Evolutionary conservation across 2,797 vertebrate species (phyloP), one percentile per base, ranked within the genome.

Genomic region (Lithobates sylvaticus): DNA sequence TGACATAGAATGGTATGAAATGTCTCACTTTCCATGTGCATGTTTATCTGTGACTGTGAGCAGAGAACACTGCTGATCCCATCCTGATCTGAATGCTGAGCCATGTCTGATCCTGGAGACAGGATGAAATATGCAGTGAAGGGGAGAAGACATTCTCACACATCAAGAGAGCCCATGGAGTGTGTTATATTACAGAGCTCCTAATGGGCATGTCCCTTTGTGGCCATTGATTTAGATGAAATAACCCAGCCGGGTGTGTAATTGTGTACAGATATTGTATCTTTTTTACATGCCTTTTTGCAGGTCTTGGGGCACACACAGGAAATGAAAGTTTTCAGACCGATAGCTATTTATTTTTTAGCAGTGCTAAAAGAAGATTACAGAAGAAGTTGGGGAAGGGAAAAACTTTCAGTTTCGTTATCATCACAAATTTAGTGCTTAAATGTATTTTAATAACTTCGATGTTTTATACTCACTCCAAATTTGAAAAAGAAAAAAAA

Each of bases 161-260:
- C 89, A 79, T 85, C 78, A 76, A 65, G 83, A 65, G 86, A 85
- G 89, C 88, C 86, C 84, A 74, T 50, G 42, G 80, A 67, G 76
- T 39, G 72, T 58, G 83, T 88, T 81, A 68, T 88, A 85, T 86
- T 74, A 85, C 84, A 88, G 86, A 76, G 77, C 78, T 75, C 88
- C 86, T 89, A 89, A 89, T 71, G 82, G 26, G 76, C 80, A 58
- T 86, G 84, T 90, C 91, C 91, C 79, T 89, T 78, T 44, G 89
- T 77, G 85, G 87, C 89, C 93, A 90, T 92, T 26, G 93, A 93
- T 94, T 88, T 42, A 85, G 81, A 50, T 65, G 88, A 88, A 88
- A 86, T 69, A 78, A 90, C 88, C 84, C 92, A 90, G 91, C 89
- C 85, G 88, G 85, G 90, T 92, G 91, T 92, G 91, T 90, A 84